A percentile compares a stretch with the other conserved stretches of the same genome.
phyloP scores from a whole-genome alignment of 2,888 invertebrate species.

The Onthophagus sagittarius region DNA sequence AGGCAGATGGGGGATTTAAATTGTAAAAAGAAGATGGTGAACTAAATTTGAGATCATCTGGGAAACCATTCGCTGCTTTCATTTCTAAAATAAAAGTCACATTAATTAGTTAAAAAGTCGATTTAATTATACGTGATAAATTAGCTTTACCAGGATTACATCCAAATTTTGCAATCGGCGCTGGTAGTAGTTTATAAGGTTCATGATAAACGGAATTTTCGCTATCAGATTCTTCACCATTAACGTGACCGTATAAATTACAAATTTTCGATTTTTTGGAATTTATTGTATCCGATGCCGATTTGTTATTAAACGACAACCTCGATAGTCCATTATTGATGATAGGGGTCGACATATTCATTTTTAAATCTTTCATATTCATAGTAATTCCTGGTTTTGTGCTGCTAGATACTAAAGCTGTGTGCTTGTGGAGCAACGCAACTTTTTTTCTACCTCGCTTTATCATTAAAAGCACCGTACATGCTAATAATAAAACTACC shows the following conservation, averaged over 20 bases:
- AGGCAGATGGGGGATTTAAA: constrained; percentile 49
- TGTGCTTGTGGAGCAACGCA: constrained; percentile 60
- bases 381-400: constrained; percentile 56
- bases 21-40: constrained; percentile 53
- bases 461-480: constrained; percentile 63
- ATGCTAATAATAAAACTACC: constrained; percentile 61
- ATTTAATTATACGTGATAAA: neutral
- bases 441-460: constrained; percentile 61
- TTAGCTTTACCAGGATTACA: constrained; percentile 31
- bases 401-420: constrained; percentile 55
- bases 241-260: constrained; percentile 50
- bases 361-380: constrained; percentile 57
- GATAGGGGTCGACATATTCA: constrained; percentile 56
- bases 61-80: constrained; percentile 56
- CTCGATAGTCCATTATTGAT: constrained; percentile 55
- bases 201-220: constrained; percentile 58
- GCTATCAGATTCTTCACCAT: constrained; percentile 53
- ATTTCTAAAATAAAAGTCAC: constrained; percentile 45
- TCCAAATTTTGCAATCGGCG: constrained; percentile 51
- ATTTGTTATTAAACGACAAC: constrained; percentile 48
- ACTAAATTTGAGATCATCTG: constrained; percentile 54
- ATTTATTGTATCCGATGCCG: constrained; percentile 41
- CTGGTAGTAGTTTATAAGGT: constrained; percentile 54
- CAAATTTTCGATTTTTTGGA: constrained; percentile 46
- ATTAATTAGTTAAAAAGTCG: neutral